These are phyloP conservation scores for Hirtodrosophila confusa DNA, from an alignment of 2,888 invertebrate genomes.

Conservation along the genomic window DNA sequence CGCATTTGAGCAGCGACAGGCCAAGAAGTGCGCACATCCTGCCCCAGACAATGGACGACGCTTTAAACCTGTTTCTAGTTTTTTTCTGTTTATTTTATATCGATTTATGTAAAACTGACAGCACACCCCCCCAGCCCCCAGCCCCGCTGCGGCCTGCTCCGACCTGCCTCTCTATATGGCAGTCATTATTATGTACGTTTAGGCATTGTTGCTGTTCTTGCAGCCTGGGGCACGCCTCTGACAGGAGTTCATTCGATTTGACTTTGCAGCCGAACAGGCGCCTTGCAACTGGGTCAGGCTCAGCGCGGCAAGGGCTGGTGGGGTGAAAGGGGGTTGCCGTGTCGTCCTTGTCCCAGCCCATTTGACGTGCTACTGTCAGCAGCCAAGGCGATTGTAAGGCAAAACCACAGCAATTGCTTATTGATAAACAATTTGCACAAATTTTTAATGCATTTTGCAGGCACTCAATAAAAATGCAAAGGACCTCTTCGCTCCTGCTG, in stretches of 20 bases:
- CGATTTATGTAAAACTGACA: conserved; percentile 73
- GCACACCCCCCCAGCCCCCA: conserved; percentile 8
- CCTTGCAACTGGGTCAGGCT: conserved; percentile 60
- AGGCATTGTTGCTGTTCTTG: conserved; percentile 62
- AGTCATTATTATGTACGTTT: conserved; percentile 66
- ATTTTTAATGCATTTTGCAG: conserved; percentile 39
- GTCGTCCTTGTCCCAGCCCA: conserved; percentile 51
- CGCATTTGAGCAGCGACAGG: conserved; percentile 67
- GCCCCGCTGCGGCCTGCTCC: conserved; percentile 10
- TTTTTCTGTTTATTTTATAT: conserved; percentile 33
- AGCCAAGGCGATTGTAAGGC: conserved; percentile 30
- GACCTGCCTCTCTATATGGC: conserved; percentile 25
- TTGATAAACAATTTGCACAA: conserved; percentile 53
- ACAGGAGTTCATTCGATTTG: conserved; percentile 55
- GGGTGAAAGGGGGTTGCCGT: neutral
- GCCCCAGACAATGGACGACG: conserved; percentile 23
- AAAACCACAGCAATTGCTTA: conserved; percentile 45
- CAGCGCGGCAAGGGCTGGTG: conserved; percentile 4
- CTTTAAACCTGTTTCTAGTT: conserved; percentile 60
- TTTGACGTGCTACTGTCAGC: conserved; percentile 65
- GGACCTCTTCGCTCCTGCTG: conserved; percentile 1
- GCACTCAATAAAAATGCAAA: conserved; percentile 10
- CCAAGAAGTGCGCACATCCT: conserved; percentile 38
- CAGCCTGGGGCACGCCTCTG: conserved; percentile 46
- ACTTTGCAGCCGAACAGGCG: conserved; percentile 29